Percentiles rank a stretch among this genome's conserved stretches.
phyloP scores from a whole-genome alignment of 2,113 vertebrate genomes.

The Nipponia nippon region DNA sequence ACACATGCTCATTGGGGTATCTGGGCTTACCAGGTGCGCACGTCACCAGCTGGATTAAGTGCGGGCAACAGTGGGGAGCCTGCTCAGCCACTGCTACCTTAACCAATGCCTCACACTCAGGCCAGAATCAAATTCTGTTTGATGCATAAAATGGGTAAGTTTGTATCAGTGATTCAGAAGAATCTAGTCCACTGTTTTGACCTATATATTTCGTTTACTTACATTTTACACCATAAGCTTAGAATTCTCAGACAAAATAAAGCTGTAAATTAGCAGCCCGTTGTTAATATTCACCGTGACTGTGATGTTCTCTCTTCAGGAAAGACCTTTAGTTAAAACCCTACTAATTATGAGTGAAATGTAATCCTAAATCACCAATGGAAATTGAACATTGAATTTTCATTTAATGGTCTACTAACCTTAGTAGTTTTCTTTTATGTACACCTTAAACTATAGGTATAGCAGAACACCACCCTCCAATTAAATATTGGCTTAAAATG shows the following conservation, averaged over 20 bases:
- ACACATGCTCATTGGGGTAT: rapidly evolving
- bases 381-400: not conserved
- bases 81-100: not conserved
- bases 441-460: not conserved
- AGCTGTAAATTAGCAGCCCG: not conserved
- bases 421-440: not conserved
- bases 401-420: not conserved
- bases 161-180: not conserved
- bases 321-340: not conserved
- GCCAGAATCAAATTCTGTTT: not conserved
- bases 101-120: not conserved
- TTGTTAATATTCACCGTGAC: not conserved
- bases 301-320: not conserved
- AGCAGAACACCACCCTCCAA: not conserved
- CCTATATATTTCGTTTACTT: not conserved
- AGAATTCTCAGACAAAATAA: not conserved
- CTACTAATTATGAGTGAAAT: not conserved
- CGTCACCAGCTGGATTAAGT: not conserved
- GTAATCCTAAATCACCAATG: not conserved
- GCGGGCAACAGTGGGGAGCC: not conserved
- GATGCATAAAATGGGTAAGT: not conserved
- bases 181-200: not conserved
- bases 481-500: not conserved
- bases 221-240: not conserved
- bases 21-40: not conserved